Evolutionary conservation across 2,113 vertebrate genomes (phyloP).

Genomic region (Cryptomyrus ogoouensis): DNA sequence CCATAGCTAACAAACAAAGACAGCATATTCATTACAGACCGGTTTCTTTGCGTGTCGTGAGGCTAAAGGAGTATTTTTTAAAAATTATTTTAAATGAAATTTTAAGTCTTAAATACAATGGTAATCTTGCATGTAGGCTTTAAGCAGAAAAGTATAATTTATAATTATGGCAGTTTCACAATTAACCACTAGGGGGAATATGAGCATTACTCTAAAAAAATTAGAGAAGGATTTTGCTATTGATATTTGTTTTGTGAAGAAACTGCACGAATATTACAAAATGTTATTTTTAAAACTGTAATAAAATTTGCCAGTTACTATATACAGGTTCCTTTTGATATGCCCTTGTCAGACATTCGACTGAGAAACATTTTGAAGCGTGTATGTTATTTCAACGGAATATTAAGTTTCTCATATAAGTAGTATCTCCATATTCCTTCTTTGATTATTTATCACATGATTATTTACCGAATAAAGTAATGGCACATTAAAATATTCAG

Average conservation of each 20-base stretch:
- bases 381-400: not conserved
- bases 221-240: not conserved
- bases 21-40: not conserved
- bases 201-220: not conserved
- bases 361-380: not conserved
- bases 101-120: not conserved
- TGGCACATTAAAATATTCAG: not conserved
- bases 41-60: not conserved
- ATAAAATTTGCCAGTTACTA: not conserved
- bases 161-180: not conserved
- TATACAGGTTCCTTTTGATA: not conserved
- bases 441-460: not conserved
- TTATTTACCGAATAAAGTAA: not conserved
- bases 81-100: not conserved
- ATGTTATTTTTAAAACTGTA: not conserved
- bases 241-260: not conserved
- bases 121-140: not conserved
- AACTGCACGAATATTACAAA: not conserved
- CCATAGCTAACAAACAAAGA: not conserved
- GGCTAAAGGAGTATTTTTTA: not conserved
- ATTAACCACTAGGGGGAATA: constrained; percentile 1
- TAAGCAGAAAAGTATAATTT: not conserved
- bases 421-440: not conserved
- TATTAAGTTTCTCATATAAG: not conserved
- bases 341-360: not conserved